Percentiles rank a stretch among this genome's conserved stretches.
Evolutionary conservation across 2,113 vertebrate species (phyloP).

Genomic region (Oostethus manadensis): DNA sequence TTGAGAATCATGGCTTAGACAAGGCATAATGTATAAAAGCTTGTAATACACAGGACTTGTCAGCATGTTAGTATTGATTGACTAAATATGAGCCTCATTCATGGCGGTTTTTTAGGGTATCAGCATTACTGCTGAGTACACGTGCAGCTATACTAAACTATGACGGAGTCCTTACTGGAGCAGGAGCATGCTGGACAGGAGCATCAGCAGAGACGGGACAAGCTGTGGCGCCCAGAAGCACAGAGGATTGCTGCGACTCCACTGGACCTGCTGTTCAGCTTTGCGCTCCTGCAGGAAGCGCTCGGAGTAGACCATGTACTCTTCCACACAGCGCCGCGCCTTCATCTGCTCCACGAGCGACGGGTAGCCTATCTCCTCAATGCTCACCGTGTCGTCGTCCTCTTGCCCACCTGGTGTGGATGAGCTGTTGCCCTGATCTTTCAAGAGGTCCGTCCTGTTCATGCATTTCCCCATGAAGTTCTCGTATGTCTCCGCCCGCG

Average conservation of each 20-base stretch:
- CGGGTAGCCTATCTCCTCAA: slow-evolving; percentile 68
- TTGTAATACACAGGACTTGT: background rate
- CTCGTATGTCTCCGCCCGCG: slow-evolving; percentile 56
- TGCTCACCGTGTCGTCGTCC: slow-evolving; percentile 58
- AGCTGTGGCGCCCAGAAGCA: slow-evolving; percentile 36
- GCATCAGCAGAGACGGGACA: slow-evolving; percentile 41
- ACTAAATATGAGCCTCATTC: slow-evolving; percentile 5
- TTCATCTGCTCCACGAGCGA: slow-evolving; percentile 64
- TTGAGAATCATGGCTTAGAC: too few relatives aligned
- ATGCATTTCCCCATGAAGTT: slow-evolving; percentile 64
- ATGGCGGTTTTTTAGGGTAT: background rate
- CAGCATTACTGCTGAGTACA: background rate
- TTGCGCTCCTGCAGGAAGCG: slow-evolving; percentile 54
- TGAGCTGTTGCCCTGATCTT: slow-evolving; percentile 22
- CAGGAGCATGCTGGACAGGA: slow-evolving; percentile 59
- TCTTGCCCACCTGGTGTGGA: background rate
- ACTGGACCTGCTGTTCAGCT: slow-evolving; percentile 13
- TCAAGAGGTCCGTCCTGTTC: slow-evolving; percentile 51
- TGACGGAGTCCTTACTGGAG: slow-evolving; percentile 55
- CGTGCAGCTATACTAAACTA: slow-evolving; percentile 22
- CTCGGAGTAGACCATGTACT: slow-evolving; percentile 59
- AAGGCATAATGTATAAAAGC: too few relatives aligned
- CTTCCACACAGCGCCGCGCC: slow-evolving; percentile 54
- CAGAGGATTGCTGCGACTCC: slow-evolving; percentile 10
- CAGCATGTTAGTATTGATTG: background rate